Conservation (phyloP, 2,797 vertebrate genomes). For the Pempheris klunzingeri region DNA sequence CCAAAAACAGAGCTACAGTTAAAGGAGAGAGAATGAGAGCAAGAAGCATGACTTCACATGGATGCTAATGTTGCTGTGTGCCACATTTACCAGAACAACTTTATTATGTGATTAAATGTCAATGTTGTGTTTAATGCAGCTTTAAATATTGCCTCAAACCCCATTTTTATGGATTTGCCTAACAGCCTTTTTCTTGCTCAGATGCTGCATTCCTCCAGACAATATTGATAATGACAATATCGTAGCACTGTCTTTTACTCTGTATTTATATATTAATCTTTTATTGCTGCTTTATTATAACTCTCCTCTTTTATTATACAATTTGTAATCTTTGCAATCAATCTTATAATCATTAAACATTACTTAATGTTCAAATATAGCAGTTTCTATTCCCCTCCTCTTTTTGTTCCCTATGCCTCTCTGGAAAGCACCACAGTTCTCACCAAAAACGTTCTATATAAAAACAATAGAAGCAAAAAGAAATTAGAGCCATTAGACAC, state of each 20-base stretch:
- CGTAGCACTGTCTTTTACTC: neutral
- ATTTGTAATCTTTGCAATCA: neutral
- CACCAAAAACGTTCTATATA: neutral
- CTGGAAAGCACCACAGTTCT: neutral
- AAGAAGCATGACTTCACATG: neutral
- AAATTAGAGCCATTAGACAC: neutral
- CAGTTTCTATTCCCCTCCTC: neutral
- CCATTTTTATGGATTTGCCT: neutral
- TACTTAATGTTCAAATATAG: neutral
- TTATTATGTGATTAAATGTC: neutral
- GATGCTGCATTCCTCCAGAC: neutral
- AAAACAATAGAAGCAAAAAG: neutral
- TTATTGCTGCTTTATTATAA: no score
- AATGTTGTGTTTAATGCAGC: neutral
- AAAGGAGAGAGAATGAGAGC: neutral
- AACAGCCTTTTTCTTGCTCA: neutral
- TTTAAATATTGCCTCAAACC: neutral
- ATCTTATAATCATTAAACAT: constrained; percentile 2
- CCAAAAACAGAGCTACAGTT: neutral
- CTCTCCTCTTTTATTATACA: neutral
- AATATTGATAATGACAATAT: constrained; percentile 8
- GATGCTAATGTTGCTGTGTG: neutral
- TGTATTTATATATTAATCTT: neutral
- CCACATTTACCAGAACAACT: neutral
- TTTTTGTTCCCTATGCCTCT: neutral